Conservation (phyloP, 2,113 vertebrate species). For the Pardalotus punctatus region DNA sequence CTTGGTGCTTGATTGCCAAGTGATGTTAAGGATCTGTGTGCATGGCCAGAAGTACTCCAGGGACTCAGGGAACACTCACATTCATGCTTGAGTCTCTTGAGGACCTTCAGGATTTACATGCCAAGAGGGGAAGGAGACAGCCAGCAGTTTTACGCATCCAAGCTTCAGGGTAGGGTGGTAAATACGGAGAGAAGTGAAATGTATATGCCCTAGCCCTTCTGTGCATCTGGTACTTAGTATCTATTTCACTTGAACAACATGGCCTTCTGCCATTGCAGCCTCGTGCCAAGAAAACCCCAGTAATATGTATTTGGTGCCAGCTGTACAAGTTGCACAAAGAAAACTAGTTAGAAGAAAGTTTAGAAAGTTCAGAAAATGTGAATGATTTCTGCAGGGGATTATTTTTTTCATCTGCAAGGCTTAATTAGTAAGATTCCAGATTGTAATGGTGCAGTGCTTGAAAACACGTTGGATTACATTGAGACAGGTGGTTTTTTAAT, state of each 20-base stretch:
- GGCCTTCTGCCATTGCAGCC: background rate
- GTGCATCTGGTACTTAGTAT: background rate
- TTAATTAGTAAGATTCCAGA: constrained; percentile 27
- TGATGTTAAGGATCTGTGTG: background rate
- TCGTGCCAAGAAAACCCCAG: background rate
- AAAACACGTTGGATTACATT: background rate
- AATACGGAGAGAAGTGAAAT: background rate
- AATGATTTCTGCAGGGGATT: background rate
- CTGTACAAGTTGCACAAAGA: background rate
- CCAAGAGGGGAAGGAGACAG: background rate
- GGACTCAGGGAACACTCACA: background rate
- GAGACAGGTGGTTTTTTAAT: background rate
- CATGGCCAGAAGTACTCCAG: background rate
- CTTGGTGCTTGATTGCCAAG: background rate
- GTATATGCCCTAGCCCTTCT: background rate
- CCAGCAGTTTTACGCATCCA: background rate
- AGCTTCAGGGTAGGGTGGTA: background rate
- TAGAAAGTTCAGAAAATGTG: background rate
- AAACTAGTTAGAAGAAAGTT: background rate
- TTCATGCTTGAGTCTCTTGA: background rate
- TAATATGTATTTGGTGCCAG: background rate
- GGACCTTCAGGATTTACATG: background rate
- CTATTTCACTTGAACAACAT: background rate
- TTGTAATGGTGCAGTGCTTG: background rate
- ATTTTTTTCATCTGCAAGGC: background rate